phyloP scores from a whole-genome alignment of 1,140 invertebrate species.

The Marisa cornuarietis region DNA sequence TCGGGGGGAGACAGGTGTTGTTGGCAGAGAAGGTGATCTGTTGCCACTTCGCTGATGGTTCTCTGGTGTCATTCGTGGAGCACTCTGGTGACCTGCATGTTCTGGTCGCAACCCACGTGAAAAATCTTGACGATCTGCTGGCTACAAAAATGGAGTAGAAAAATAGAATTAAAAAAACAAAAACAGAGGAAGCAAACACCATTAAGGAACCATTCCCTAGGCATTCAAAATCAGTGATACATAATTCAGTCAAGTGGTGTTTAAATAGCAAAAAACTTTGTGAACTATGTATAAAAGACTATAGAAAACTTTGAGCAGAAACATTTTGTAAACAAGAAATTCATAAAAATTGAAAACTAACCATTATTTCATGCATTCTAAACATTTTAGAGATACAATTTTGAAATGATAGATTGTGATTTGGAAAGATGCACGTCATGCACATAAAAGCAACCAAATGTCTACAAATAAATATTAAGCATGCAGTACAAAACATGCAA shows the following conservation, averaged over 20 bases:
- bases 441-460: background rate
- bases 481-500: no score
- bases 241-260: no score
- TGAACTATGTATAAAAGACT: background rate
- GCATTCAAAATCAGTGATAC: no score
- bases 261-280: background rate
- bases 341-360: background rate
- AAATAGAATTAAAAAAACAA: no score
- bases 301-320: background rate
- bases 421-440: background rate
- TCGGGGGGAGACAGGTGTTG: constrained; percentile 46
- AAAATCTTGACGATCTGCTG: constrained; percentile 45
- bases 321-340: background rate
- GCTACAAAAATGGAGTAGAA: constrained; percentile 30
- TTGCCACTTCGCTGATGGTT: constrained; percentile 24
- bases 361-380: background rate
- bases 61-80: background rate
- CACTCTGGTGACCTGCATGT: constrained; percentile 40
- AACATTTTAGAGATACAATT: background rate
- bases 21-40: constrained; percentile 45
- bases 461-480: background rate
- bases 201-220: background rate
- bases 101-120: constrained; percentile 54
- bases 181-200: constrained; percentile 1
- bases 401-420: background rate